Percentiles rank a stretch among this genome's conserved stretches.
These are phyloP conservation scores for Solenodon paradoxus DNA, from an alignment of 2,113 vertebrate species.

Conservation along the genomic window DNA sequence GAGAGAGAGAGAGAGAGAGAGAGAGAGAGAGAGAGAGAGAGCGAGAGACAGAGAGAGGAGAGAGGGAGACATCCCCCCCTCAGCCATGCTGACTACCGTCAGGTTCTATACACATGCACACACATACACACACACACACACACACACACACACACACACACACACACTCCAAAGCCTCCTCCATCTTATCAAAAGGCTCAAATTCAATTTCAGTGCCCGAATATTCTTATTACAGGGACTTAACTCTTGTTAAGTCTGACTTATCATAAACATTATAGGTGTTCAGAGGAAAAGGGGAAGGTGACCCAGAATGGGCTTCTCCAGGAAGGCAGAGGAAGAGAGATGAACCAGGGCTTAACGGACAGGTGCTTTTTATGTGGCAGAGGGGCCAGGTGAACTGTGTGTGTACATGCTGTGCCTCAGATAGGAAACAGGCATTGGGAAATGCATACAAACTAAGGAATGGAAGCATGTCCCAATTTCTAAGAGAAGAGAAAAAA, in stretches of 20 bases:
- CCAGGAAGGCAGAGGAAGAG: background rate
- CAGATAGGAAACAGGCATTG: background rate
- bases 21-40: background rate
- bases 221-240: background rate
- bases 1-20: background rate
- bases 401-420: rapidly evolving
- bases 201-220: background rate
- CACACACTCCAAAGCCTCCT: background rate
- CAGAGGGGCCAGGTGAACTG: background rate
- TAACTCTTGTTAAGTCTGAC: background rate
- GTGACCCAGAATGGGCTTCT: background rate
- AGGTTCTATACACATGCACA: too few species aligned
- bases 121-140: background rate
- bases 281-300: background rate
- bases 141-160: background rate
- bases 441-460: background rate
- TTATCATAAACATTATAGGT: background rate
- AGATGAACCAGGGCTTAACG: background rate
- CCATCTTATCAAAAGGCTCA: background rate
- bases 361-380: rapidly evolving
- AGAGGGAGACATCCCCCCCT: background rate
- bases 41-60: too few species aligned
- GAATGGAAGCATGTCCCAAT: background rate
- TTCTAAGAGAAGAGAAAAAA: background rate
- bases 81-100: background rate